Base-by-base conservation (phyloP, 2,888 invertebrate genomes). In the Drosophila robusta region DNA sequence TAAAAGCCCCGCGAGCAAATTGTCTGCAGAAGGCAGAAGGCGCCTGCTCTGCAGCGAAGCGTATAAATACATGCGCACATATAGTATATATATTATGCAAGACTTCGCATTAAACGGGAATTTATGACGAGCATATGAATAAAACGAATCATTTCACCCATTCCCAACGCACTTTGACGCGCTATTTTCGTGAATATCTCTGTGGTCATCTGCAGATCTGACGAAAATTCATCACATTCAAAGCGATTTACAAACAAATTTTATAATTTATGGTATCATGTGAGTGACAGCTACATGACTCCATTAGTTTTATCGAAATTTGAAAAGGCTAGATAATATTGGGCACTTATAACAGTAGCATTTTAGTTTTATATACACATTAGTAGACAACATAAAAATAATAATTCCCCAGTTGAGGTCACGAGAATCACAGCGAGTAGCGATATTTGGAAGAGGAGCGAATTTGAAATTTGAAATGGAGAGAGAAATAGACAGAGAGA, bases 111-210 rank as follows among this genome's bases (percentile, higher is more conserved):
- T 60, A 85, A 84, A 57, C 36, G 50, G 63, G 29, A 81, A 89
- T 83, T 83, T 83, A 83, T 66, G 82, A 51, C 44, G 12, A 67
- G 49, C 87, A 72, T 60, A 60, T 70, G 67, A 75, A 62, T 51
- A 55, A 58, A 52, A 24, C 36, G 36, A 55, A 55, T 75, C 49
- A 47, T 52, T 44, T 62, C 38, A 42, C 45, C 38, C 52, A 16
- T 39, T 55, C 29, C 39, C 14, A 41, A 14, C 4, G 57, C 47
- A 34, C 39, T 32, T 18, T 12, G 12, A 24, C n/a, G 49, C 22
- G 60, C 63, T 79, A 75, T 58, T 75, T 75, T 62, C 47, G 58
- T 75, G 32, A 22, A 73, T 14, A 58, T 73, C 47, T 41, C 42
- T 49, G 29, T 18, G 60, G 49, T 56, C 45, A 39, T 44, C 34